Percentiles rank a stretch among this genome's conserved stretches.
Conservation (phyloP, 1,140 invertebrate genomes). For the Uloborus diversus region DNA sequence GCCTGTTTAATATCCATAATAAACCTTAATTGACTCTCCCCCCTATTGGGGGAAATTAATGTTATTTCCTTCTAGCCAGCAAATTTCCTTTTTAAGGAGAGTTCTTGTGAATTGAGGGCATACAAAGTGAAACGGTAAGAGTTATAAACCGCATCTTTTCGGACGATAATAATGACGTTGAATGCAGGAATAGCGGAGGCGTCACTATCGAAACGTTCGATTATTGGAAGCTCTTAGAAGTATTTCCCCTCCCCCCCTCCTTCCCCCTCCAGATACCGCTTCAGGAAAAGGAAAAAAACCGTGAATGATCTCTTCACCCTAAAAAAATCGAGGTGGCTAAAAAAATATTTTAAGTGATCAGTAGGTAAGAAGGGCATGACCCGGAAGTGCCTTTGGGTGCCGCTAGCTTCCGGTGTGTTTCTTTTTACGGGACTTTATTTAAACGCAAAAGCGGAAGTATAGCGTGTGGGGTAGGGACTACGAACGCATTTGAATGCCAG, state of each 20-base stretch:
- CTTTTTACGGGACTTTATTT: not conserved
- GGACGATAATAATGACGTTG: too few relatives aligned
- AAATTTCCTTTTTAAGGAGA: too few relatives aligned
- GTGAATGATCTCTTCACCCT: not conserved
- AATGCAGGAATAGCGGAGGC: not conserved
- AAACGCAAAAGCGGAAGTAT: constrained; percentile 1
- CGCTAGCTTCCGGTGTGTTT: not conserved
- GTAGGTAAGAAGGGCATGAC: constrained; percentile 6
- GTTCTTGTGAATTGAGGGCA: too few relatives aligned
- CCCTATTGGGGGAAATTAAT: too few relatives aligned
- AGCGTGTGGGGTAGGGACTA: not conserved
- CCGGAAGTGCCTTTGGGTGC: not conserved
- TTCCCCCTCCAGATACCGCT: not conserved
- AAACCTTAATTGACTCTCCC: too few relatives aligned
- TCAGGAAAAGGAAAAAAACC: too few relatives aligned
- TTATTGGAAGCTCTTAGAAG: not conserved
- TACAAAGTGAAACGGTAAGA: constrained; percentile 3
- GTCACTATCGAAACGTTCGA: not conserved
- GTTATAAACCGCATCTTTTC: not conserved
- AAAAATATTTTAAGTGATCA: not conserved
- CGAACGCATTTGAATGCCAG: not conserved
- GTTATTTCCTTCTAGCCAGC: too few relatives aligned
- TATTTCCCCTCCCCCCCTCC: not conserved
- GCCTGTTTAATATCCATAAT: too few relatives aligned
- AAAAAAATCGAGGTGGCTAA: not conserved